phyloP scores from a whole-genome alignment of 2,797 vertebrate species.

The Centropyge bicolor region DNA sequence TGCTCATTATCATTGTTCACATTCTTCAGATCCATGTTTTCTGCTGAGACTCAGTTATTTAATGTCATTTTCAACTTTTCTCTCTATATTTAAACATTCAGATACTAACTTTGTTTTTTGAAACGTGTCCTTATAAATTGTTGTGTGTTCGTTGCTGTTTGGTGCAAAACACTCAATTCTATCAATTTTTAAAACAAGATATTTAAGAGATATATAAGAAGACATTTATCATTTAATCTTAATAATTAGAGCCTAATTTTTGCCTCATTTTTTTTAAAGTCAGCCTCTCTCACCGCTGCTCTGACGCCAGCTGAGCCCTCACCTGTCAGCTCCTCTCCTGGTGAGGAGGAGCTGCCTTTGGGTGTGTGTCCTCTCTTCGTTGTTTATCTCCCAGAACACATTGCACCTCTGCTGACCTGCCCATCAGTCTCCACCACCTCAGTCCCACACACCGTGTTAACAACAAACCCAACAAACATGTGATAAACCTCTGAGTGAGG shows the following conservation, averaged over 20 bases:
- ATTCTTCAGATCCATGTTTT: not conserved
- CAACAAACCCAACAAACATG: constrained; percentile 29
- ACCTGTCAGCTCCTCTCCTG: constrained; percentile 48
- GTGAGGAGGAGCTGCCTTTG: constrained; percentile 17
- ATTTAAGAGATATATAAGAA: no score
- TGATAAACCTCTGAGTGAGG: constrained; percentile 26
- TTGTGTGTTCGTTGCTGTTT: not conserved
- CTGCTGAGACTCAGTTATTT: not conserved
- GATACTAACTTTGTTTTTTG: not conserved
- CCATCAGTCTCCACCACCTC: constrained; percentile 38
- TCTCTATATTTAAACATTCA: not conserved
- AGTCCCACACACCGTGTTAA: constrained; percentile 36
- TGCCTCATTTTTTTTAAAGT: not conserved
- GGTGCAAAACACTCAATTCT: not conserved
- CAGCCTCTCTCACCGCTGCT: not conserved
- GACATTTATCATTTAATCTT: constrained; percentile 6
- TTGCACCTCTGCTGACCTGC: constrained; percentile 23
- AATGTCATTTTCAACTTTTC: not conserved
- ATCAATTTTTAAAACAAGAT: no score
- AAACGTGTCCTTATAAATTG: not conserved
- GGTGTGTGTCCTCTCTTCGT: constrained; percentile 11
- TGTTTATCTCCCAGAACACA: constrained; percentile 28
- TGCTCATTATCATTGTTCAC: constrained; percentile 21
- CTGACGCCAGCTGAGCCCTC: constrained; percentile 13
- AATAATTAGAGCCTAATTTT: not conserved